phyloP scores from a whole-genome alignment of 2,888 invertebrate species.

The Sphaerophoria taeniata region DNA sequence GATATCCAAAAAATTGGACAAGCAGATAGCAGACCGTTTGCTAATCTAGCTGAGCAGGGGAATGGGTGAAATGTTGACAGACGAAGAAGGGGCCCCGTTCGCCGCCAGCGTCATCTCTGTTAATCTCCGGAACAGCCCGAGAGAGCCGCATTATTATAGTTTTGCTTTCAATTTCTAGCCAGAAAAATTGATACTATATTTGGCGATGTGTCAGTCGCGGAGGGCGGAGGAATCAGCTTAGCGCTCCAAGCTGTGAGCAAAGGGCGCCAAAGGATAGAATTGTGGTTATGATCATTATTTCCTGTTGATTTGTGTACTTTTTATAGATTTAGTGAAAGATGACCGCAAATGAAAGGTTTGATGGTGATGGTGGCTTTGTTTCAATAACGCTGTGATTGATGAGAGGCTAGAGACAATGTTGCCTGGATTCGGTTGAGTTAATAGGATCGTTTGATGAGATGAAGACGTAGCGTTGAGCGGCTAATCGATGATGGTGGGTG shows the following conservation, averaged over 20 bases:
- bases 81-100: constrained; percentile 27
- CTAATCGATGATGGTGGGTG: constrained; percentile 23
- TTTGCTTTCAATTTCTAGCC: constrained; percentile 68
- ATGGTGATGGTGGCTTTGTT: constrained; percentile 59
- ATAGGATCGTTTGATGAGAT: constrained; percentile 69
- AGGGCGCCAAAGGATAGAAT: constrained; percentile 67
- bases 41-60: constrained; percentile 39
- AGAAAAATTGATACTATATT: too few species aligned
- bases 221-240: too few species aligned
- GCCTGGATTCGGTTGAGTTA: constrained; percentile 66
- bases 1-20: too few species aligned
- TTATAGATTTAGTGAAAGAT: constrained; percentile 54
- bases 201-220: too few species aligned
- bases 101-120: too few species aligned
- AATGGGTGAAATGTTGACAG: constrained; percentile 11
- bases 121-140: not conserved
- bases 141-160: constrained; percentile 53
- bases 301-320: constrained; percentile 57
- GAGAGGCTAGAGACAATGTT: constrained; percentile 62
- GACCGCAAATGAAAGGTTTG: constrained; percentile 68
- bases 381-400: constrained; percentile 45
- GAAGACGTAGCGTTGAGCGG: constrained; percentile 20
- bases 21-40: constrained; percentile 47
- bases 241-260: constrained; percentile 13
- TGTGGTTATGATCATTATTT: constrained; percentile 31